Evolutionary conservation across 2,113 vertebrate species (phyloP).

Genomic region (Tyto alba): DNA sequence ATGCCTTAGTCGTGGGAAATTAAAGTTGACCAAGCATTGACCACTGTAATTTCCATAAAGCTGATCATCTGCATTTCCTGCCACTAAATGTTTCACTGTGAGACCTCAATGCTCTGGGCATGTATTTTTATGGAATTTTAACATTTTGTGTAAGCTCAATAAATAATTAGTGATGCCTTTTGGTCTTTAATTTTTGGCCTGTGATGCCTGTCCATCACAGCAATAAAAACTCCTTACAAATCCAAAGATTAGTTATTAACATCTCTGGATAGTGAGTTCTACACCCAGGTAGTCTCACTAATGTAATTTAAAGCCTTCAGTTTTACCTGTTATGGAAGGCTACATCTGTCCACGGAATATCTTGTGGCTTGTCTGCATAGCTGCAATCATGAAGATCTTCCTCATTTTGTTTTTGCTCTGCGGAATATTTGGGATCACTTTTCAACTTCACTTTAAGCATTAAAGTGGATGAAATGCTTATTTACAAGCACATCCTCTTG

Average conservation of each 20-base stretch:
- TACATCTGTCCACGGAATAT: not conserved
- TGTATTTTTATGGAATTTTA: not conserved
- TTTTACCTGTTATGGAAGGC: not conserved
- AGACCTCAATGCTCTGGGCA: not conserved
- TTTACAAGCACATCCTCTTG: not conserved
- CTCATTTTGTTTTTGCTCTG: not conserved
- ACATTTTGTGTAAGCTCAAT: not conserved
- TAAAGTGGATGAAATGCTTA: not conserved
- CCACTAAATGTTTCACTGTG: not conserved
- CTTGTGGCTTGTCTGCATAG: not conserved
- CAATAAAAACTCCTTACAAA: not conserved
- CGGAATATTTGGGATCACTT: not conserved
- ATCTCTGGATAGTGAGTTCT: not conserved
- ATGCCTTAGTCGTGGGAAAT: not conserved
- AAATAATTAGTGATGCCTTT: not conserved
- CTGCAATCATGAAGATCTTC: not conserved
- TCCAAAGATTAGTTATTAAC: not conserved
- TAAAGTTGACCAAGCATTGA: not conserved
- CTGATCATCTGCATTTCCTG: not conserved
- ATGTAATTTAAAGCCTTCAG: not conserved
- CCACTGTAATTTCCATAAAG: not conserved
- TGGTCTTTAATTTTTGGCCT: not conserved
- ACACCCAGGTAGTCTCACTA: not conserved
- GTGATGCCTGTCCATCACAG: not conserved
- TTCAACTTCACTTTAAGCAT: not conserved